phyloP scores from a whole-genome alignment of 1,140 invertebrate species.

The Ephestia elutella region DNA sequence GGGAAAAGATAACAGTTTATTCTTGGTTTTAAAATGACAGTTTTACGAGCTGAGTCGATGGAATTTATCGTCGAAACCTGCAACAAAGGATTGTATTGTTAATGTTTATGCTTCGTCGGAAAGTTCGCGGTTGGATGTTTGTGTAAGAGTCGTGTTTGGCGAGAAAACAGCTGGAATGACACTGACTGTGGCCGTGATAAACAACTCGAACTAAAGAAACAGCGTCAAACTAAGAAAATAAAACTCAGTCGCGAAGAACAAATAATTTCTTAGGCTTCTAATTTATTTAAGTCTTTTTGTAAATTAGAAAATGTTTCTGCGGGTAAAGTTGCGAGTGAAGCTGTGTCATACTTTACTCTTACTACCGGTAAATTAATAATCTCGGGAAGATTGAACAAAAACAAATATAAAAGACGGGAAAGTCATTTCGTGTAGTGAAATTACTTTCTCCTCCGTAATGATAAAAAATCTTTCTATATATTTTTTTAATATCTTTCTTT shows the following conservation, averaged over 20 bases:
- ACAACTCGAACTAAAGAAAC: background rate
- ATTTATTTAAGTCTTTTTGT: too few relatives aligned
- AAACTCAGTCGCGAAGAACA: background rate
- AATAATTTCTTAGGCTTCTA: too few relatives aligned
- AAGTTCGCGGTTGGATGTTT: slow-evolving; percentile 6
- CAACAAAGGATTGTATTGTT: slow-evolving; percentile 47
- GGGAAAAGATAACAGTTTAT: slow-evolving; percentile 41
- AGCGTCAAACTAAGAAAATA: background rate
- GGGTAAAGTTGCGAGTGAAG: too few relatives aligned
- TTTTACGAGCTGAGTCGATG: slow-evolving; percentile 46
- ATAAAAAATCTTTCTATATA: too few relatives aligned
- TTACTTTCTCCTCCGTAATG: too few relatives aligned
- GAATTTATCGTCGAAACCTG: slow-evolving; percentile 48
- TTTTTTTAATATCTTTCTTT: too few relatives aligned
- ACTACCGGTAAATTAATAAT: too few relatives aligned
- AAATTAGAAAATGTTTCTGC: too few relatives aligned
- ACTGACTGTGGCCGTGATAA: slow-evolving; percentile 1
- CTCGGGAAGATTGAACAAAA: too few relatives aligned
- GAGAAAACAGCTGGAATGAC: slow-evolving; percentile 5
- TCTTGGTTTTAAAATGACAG: slow-evolving; percentile 37
- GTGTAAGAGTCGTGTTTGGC: background rate
- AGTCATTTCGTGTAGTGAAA: too few relatives aligned
- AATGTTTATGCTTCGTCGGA: slow-evolving; percentile 15
- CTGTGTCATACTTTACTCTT: too few relatives aligned
- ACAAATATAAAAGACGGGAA: too few relatives aligned